Evolutionary conservation across 2,888 invertebrate species (phyloP), one percentile per base, ranked within the genome.

Genomic region (Chorisops tibialis): DNA sequence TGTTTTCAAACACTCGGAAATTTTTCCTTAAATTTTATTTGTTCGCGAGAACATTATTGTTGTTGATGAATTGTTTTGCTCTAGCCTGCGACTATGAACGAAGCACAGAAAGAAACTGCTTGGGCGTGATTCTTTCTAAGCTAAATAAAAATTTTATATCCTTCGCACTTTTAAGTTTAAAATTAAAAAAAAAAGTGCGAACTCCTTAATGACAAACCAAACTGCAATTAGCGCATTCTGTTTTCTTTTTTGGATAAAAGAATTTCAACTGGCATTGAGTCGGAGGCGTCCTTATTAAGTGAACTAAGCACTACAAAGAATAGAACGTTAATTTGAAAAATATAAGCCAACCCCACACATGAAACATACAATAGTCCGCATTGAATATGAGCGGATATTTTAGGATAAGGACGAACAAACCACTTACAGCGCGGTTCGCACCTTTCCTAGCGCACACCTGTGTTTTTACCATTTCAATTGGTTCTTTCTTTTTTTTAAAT

Each of bases 311-410:
- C 30, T 30, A 9, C 30, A 9, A 30, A 30, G 30, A 30, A 30
- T 30, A 9, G 30, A 24, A 21, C 24, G 22, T 14, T 39, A 54
- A 54, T 54, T 54, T 54, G 41, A 54, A 54, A 54, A 54, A 54
- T n/a, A n/a, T 54, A 43, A 54, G 24, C 54, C 54, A 41, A 39
- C 54, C 54, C n/a, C 7, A n/a, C n/a, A 30, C 9, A 30, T 30
- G 30, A 54, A 14, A 14, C 22, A 22, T 12, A 22, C 16, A 22
- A 22, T 22, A 21, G 3, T 6, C 24, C 30, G 6, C 21, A n/a
- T 41, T 54, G 6, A 4, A 22, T 6, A n/a, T 39, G 11, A 39
- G 52, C 21, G 16, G 39, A 30, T 30, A 9, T 30, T 30, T 30
- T 12, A 39, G 54, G 54, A 54, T 54, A 54, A 22, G 6, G 41